These are phyloP conservation scores for Entomyzon cyanotis DNA, from an alignment of 2,113 vertebrate species.

Conservation along the genomic window DNA sequence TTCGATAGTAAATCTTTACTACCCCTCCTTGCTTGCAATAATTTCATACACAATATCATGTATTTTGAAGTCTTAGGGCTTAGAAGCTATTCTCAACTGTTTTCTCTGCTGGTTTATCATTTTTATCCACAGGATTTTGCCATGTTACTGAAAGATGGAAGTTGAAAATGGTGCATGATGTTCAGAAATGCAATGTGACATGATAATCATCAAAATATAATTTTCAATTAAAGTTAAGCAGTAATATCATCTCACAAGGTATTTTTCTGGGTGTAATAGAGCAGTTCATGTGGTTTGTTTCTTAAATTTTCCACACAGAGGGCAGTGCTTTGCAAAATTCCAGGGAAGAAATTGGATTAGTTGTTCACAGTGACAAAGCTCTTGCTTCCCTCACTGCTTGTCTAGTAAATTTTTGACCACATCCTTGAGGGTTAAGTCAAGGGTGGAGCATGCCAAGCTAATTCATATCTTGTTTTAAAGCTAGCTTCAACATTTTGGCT, in stretches of 20 bases:
- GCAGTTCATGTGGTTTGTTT: background rate
- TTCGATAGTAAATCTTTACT: background rate
- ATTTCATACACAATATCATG: background rate
- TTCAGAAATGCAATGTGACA: background rate
- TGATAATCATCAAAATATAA: background rate
- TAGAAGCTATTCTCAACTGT: background rate
- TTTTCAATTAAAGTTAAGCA: background rate
- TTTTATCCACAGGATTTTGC: background rate
- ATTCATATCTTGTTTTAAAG: conserved; percentile 5
- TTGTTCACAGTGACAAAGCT: background rate
- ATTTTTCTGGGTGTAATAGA: background rate
- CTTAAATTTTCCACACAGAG: background rate
- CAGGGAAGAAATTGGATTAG: background rate
- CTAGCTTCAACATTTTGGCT: background rate
- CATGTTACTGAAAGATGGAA: background rate
- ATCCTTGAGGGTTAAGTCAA: background rate
- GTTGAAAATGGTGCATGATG: background rate
- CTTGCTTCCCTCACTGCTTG: background rate
- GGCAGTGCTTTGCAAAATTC: background rate
- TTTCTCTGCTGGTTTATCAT: background rate
- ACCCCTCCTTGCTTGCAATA: background rate
- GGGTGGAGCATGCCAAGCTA: background rate
- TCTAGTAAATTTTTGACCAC: background rate
- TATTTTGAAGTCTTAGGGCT: background rate
- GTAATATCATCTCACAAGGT: background rate